These are phyloP conservation scores for Poicephalus meyeri DNA, from an alignment of 2,113 vertebrate genomes.

Conservation along the genomic window DNA sequence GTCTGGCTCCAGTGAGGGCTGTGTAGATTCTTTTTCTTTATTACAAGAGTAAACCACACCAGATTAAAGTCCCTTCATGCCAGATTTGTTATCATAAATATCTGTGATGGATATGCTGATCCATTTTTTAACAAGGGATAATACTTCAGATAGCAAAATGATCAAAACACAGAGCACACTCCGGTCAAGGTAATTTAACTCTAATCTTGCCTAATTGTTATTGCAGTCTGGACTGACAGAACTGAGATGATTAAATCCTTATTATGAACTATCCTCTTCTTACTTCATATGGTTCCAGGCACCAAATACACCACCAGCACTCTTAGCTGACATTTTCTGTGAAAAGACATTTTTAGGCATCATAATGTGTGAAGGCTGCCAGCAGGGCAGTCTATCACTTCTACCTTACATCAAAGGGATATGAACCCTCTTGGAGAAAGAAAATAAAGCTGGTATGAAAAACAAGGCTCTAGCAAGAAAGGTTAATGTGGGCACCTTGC, in stretches of 20 bases:
- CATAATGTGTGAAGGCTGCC: slow-evolving; percentile 38
- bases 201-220: slow-evolving; percentile 28
- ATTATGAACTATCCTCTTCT: neutral
- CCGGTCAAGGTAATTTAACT: slow-evolving; percentile 35
- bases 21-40: neutral
- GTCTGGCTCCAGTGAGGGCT: neutral
- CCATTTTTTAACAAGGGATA: slow-evolving; percentile 2
- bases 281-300: neutral
- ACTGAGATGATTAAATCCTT: slow-evolving; percentile 24
- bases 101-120: neutral
- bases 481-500: neutral
- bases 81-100: slow-evolving; percentile 8
- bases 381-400: slow-evolving; percentile 60
- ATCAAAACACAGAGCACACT: neutral
- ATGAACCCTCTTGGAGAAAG: neutral
- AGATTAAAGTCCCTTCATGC: neutral
- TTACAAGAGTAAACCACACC: neutral
- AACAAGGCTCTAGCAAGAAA: neutral
- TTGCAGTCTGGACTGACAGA: neutral
- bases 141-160: slow-evolving; percentile 5
- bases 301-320: neutral
- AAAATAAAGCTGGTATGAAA: slow-evolving; percentile 28
- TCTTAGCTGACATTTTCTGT: slow-evolving; percentile 23
- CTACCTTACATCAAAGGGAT: slow-evolving; percentile 21
- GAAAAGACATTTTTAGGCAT: slow-evolving; percentile 42